phyloP scores from a whole-genome alignment of 2,888 invertebrate species.

The Pristionchus exspectatus region DNA sequence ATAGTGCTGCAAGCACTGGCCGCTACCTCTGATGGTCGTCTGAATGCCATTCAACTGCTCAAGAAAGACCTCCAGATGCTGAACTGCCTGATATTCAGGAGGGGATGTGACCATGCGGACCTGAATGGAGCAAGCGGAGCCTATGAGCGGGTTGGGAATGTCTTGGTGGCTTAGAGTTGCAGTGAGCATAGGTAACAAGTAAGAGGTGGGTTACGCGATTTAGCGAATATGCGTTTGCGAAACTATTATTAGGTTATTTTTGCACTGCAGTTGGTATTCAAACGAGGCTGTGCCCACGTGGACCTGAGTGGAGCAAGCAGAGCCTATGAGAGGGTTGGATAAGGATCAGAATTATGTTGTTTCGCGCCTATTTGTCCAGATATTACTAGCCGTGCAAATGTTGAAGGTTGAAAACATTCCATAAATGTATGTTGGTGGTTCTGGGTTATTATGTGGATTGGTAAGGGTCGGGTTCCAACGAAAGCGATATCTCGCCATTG shows the following conservation, averaged over 20 bases:
- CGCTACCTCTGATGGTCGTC: neutral
- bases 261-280: no score
- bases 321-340: conserved; percentile 58
- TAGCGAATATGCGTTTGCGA: no score
- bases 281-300: conserved; percentile 58
- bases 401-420: no score
- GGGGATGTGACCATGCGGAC: conserved; percentile 59
- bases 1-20: neutral
- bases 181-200: no score
- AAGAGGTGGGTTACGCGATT: no score
- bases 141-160: conserved; percentile 56
- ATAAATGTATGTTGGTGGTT: neutral
- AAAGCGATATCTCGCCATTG: no score
- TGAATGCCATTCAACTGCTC: conserved; percentile 22
- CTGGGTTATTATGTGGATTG: neutral
- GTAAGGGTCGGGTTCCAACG: neutral
- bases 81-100: conserved; percentile 60
- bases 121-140: conserved; percentile 58
- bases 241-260: no score
- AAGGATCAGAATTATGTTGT: no score
- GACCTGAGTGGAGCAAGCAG: conserved; percentile 59
- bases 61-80: conserved; percentile 55
- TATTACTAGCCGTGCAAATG: no score
- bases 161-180: no score
- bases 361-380: no score